Base-by-base conservation (phyloP, 2,888 invertebrate species). In the Oscheius sp. region DNA sequence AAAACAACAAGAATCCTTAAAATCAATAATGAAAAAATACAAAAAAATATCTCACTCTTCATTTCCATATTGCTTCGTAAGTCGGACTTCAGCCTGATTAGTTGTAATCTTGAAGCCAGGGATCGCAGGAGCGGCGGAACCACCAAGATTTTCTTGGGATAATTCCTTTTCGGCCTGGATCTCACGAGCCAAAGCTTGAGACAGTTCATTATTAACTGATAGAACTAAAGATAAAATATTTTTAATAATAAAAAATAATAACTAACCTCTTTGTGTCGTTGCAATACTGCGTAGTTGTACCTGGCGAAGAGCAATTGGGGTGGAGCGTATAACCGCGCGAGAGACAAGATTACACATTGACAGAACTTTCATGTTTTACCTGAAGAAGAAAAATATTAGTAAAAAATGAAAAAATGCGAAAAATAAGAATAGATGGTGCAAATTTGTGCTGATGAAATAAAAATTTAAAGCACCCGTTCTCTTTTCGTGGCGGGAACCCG, bases 101-200 rank as follows among this genome's bases (percentile, higher is more conserved):
- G 91, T 89, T 64, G 90, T 90, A 0, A 94, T 91, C 66, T 90
- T 89, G 86, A 95, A 96, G 1, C 93, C 94, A 24, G 92, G 91
- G 24, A 96, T 86, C 72, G 91, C 91, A 0, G 91, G 89, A 0
- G 94, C 67, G n/a, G 73, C 64, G 26, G 74, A 44, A 22, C 83
- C 81, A 32, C 80, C 78, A 45, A 83, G 71, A 57, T 81, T 83
- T 28, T 82, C 76, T 8, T 71, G 72, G 63, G 81, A 82, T 59
- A 83, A 63, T 47, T 78, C 63, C 79, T 92, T 91, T 87, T 96
- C 96, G 0, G 93, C 92, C 28, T 92, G 90, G 73, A 97, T 95
- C 89, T 97, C 96, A 84, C 96, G 94, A 1, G 92, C 91, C 28
- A 97, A 88, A 86, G 95, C 96, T 86, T 94, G 93, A 0, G 93